Percentiles rank a stretch among this genome's conserved stretches.
phyloP scores from a whole-genome alignment of 2,888 invertebrate species.

The Euzophera pinguis region DNA sequence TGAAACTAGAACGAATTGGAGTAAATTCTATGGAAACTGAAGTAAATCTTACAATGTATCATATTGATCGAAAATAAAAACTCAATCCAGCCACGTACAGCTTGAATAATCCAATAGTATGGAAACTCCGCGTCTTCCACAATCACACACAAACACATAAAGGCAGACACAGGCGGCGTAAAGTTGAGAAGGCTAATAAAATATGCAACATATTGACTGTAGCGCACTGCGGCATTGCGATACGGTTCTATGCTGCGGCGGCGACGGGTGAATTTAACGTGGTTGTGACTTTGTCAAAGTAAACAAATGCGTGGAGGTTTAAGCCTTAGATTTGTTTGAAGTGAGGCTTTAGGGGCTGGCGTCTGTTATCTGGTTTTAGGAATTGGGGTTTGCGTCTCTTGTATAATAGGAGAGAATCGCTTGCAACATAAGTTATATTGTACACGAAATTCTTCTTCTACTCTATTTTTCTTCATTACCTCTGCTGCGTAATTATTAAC shows the following conservation, averaged over 20 bases:
- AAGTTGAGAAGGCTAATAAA: slow-evolving; percentile 60
- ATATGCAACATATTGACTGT: slow-evolving; percentile 72
- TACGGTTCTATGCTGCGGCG: slow-evolving; percentile 46
- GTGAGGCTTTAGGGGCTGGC: slow-evolving; percentile 23
- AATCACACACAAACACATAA: slow-evolving; percentile 19
- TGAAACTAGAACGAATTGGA: no score
- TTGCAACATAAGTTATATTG: no score
- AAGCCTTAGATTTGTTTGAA: slow-evolving; percentile 43
- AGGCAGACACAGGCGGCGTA: slow-evolving; percentile 33
- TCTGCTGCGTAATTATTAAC: no score
- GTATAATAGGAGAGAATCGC: no score
- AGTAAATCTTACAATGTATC: background rate
- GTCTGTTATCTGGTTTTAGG: slow-evolving; percentile 2
- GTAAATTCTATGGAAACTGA: no score
- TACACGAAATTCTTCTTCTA: no score
- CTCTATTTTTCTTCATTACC: no score
- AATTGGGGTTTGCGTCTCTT: background rate
- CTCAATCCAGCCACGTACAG: background rate
- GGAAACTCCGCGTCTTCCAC: slow-evolving; percentile 1
- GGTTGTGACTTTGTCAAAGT: slow-evolving; percentile 55
- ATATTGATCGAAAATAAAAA: background rate
- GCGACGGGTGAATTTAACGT: slow-evolving; percentile 43
- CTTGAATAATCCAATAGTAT: slow-evolving; percentile 3
- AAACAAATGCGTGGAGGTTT: slow-evolving; percentile 53
- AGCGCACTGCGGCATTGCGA: slow-evolving; percentile 60